A percentile compares a stretch with the other conserved stretches of the same genome.
Conservation (phyloP, 30 jellyfish, hydroid and myxozoan species). For the Aurelia coerulea region DNA sequence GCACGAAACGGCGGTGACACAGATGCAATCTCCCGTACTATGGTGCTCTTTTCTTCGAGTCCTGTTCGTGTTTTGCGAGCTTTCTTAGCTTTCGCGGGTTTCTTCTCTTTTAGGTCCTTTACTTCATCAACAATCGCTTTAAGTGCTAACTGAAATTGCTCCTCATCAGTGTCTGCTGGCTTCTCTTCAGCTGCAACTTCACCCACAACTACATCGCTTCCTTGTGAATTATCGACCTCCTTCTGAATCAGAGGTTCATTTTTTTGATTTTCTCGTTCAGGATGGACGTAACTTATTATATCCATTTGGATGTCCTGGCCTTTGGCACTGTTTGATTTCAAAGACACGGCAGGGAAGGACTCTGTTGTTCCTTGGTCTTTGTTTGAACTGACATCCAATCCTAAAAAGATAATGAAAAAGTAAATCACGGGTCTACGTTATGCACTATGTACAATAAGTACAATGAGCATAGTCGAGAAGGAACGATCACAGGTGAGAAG, state of each 20-base stretch:
- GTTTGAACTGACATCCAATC: not conserved
- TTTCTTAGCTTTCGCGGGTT: conserved; percentile 43
- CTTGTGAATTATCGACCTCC: conserved; percentile 2
- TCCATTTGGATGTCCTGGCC: conserved; percentile 63
- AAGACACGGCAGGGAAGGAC: conserved; percentile 47
- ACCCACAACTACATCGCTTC: not conserved
- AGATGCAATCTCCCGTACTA: conserved; percentile 42
- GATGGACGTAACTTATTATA: conserved; percentile 45
- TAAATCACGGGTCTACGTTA: not conserved
- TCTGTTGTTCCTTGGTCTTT: not conserved
- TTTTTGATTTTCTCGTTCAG: not conserved
- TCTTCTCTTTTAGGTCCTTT: conserved; percentile 34
- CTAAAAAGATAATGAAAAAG: not conserved
- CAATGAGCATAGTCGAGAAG: too few species aligned
- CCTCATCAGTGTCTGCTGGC: conserved; percentile 46
- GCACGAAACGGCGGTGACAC: conserved; percentile 74
- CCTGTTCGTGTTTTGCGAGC: conserved; percentile 19
- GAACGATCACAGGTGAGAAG: too few species aligned
- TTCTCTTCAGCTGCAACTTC: conserved; percentile 7
- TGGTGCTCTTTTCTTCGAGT: conserved; percentile 19
- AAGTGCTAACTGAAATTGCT: conserved; percentile 25
- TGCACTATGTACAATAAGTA: too few species aligned
- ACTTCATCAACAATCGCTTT: conserved; percentile 45
- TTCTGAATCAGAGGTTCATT: conserved; percentile 8
- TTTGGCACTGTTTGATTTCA: conserved; percentile 24